These are phyloP conservation scores for Lagopus muta DNA, from an alignment of 2,113 vertebrate species.

Conservation along the genomic window DNA sequence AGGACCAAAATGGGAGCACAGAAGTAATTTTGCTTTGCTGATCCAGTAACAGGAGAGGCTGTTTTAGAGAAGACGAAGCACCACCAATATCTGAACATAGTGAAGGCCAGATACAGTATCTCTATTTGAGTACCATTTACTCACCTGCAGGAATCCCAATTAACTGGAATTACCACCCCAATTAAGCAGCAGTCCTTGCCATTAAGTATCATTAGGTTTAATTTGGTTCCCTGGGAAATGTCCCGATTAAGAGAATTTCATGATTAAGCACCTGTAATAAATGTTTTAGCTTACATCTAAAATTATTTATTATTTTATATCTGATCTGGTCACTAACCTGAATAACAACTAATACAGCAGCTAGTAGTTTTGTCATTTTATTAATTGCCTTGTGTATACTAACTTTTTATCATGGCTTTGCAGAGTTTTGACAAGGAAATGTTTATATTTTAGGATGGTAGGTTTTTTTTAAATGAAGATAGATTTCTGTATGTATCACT, in stretches of 20 bases:
- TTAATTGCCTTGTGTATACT: background rate
- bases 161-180: slow-evolving; percentile 76
- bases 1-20: slow-evolving; percentile 36
- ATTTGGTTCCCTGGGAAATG: slow-evolving; percentile 77
- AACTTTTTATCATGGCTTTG: background rate
- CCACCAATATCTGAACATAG: slow-evolving; percentile 33
- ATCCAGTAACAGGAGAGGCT: slow-evolving; percentile 47
- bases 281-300: slow-evolving; percentile 68
- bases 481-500: background rate
- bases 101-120: slow-evolving; percentile 66
- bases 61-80: slow-evolving; percentile 52
- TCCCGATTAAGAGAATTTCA: slow-evolving; percentile 68
- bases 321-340: background rate
- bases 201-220: slow-evolving; percentile 77
- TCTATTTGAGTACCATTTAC: slow-evolving; percentile 68
- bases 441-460: background rate
- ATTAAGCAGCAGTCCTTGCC: slow-evolving; percentile 74
- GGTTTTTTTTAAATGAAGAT: background rate
- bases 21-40: slow-evolving; percentile 40
- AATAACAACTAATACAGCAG: background rate
- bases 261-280: slow-evolving; percentile 74
- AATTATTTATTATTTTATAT: slow-evolving; percentile 55
- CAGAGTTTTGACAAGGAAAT: background rate
- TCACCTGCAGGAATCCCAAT: slow-evolving; percentile 74
- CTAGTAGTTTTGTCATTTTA: slow-evolving; percentile 1